Conservation (phyloP, 37 sponge, comb jelly and placozoan species). For the Corticium candelabrum region DNA sequence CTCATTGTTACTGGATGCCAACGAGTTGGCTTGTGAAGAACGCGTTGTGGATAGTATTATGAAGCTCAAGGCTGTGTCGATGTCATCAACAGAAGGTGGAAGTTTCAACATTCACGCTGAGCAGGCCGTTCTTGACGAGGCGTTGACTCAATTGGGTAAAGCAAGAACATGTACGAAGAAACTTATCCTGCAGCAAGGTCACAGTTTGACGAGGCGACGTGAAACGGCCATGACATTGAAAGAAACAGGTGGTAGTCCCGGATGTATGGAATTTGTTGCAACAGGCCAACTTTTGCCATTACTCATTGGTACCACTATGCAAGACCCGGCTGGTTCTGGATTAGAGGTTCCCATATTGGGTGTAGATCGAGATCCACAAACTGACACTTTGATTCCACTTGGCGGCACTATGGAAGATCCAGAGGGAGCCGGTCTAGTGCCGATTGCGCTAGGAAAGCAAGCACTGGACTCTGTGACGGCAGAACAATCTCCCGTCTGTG, state of each 20-base stretch:
- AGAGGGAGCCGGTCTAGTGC: conserved; percentile 16
- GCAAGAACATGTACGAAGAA: not conserved
- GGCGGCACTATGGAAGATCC: conserved; percentile 35
- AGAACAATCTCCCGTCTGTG: conserved; percentile 19
- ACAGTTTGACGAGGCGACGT: not conserved
- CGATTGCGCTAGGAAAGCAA: conserved; percentile 16
- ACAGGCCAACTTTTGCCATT: conserved; percentile 31
- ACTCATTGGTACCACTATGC: conserved; percentile 11
- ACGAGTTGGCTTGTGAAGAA: conserved; percentile 17
- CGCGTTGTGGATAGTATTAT: conserved; percentile 8
- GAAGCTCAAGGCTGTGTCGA: conserved; percentile 9
- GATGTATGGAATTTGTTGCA: conserved; percentile 16
- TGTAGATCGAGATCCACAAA: conserved; percentile 5
- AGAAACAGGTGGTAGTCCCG: conserved; percentile 26
- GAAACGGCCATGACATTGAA: not conserved
- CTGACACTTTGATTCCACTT: conserved; percentile 13
- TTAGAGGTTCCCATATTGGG: conserved; percentile 21
- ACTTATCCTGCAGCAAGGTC: not conserved
- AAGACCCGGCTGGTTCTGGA: conserved; percentile 20
- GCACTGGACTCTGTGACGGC: conserved; percentile 13
- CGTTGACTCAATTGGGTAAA: not conserved
- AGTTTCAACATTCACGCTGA: not conserved
- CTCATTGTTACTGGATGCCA: conserved; percentile 8
- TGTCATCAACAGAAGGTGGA: not conserved
- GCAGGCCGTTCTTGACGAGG: not conserved